A percentile compares a stretch with the other conserved stretches of the same genome.
These are phyloP conservation scores for Lepidiolamprologus cunningtoni DNA, from an alignment of 2,113 vertebrate species.

Conservation along the genomic window DNA sequence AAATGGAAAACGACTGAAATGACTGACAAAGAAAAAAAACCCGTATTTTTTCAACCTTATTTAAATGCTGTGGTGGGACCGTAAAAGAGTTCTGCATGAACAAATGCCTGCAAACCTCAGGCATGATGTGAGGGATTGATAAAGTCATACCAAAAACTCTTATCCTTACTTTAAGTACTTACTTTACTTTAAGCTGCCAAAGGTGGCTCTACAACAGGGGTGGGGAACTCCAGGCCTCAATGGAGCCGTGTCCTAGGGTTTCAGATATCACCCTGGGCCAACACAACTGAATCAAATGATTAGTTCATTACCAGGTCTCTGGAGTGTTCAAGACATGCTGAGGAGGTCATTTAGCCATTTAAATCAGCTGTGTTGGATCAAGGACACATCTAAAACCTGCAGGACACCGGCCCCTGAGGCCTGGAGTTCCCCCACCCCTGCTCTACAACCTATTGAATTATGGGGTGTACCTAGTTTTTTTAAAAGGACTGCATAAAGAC, in stretches of 20 bases:
- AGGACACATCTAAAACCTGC: background rate
- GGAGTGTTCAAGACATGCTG: background rate
- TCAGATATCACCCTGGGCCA: background rate
- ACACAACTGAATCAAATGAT: background rate
- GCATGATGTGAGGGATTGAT: background rate
- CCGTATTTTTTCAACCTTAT: accelerated
- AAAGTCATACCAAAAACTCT: background rate
- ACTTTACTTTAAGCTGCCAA: background rate
- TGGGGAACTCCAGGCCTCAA: background rate
- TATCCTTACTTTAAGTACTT: background rate
- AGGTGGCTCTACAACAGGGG: background rate
- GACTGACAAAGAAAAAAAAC: background rate
- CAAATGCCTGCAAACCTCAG: background rate
- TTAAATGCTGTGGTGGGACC: background rate
- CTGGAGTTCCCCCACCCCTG: background rate
- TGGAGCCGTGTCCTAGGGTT: background rate
- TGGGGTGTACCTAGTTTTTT: background rate
- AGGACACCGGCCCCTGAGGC: background rate
- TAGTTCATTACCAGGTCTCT: background rate
- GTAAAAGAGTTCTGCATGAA: background rate
- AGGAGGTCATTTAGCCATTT: background rate
- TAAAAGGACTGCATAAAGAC: background rate
- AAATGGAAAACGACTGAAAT: background rate
- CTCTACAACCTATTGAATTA: background rate
- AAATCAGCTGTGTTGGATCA: background rate